A percentile compares a stretch with the other conserved stretches of the same genome.
Conservation (phyloP, 2,888 invertebrate genomes). For the Leucophora obtusa region DNA sequence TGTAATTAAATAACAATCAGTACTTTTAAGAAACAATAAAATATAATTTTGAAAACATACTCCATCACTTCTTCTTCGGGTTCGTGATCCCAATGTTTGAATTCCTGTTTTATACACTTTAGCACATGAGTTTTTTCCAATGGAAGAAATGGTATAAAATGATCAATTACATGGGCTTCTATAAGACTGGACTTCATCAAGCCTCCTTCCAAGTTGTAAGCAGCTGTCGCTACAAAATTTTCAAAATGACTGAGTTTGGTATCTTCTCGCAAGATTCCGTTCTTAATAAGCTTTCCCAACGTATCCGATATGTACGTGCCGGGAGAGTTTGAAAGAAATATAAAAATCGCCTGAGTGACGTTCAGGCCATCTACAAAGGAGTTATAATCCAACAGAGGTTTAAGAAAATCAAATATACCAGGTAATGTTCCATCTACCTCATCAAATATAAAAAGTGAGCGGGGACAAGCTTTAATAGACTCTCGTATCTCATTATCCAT, state of each 20-base stretch:
- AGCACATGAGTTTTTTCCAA: constrained; percentile 90
- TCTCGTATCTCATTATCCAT: constrained; percentile 82
- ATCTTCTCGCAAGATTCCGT: constrained; percentile 82
- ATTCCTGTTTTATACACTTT: constrained; percentile 86
- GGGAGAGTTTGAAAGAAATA: constrained; percentile 96
- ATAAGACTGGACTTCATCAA: constrained; percentile 90
- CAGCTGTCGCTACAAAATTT: constrained; percentile 82
- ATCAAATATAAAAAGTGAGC: constrained; percentile 95
- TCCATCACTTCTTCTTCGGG: constrained; percentile 64
- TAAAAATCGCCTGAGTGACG: constrained; percentile 88
- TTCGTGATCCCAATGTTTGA: constrained; percentile 77
- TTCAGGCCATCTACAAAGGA: constrained; percentile 85
- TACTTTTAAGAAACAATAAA: constrained; percentile 4
- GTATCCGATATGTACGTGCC: constrained; percentile 78
- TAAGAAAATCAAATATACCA: constrained; percentile 89
- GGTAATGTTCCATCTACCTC: constrained; percentile 96
- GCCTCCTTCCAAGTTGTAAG: constrained; percentile 88
- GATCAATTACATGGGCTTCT: constrained; percentile 91
- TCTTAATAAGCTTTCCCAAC: constrained; percentile 76
- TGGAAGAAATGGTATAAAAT: constrained; percentile 96
- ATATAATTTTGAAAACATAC: constrained; percentile 60
- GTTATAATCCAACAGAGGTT: constrained; percentile 93
- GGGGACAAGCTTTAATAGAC: constrained; percentile 85
- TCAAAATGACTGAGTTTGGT: constrained; percentile 87
- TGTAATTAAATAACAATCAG: constrained; percentile 48